Evolutionary conservation across 1,140 invertebrate species (phyloP).

Genomic region (Penaeus japonicus): DNA sequence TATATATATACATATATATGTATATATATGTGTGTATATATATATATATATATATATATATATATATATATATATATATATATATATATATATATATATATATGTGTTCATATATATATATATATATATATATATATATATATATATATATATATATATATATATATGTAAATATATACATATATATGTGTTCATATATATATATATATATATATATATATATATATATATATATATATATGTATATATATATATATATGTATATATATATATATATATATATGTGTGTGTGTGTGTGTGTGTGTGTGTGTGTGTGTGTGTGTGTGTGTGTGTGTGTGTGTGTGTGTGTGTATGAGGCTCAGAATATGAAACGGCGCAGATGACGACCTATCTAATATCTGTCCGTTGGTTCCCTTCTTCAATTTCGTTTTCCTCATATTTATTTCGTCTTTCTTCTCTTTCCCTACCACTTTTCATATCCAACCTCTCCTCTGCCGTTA

Average conservation of each 20-base stretch:
- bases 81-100: conserved; percentile 26
- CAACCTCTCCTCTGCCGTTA: no score
- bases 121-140: conserved; percentile 3
- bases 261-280: not conserved
- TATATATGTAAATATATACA: not conserved
- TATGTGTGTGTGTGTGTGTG: not conserved
- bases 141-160: not conserved
- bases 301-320: not conserved
- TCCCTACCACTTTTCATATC: no score
- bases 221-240: not conserved
- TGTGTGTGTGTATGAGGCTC: not conserved
- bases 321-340: not conserved
- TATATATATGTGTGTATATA: not conserved
- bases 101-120: not conserved
- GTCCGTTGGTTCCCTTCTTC: no score
- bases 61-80: conserved; percentile 3
- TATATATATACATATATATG: not conserved
- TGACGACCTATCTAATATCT: no score
- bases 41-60: conserved; percentile 17
- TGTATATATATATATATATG: not conserved
- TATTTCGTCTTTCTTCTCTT: no score
- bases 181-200: not conserved
- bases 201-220: not conserved
- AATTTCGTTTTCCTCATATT: no score
- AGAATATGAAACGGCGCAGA: no score